These are phyloP conservation scores for Glyptemys insculpta DNA, from an alignment of 2,797 vertebrate genomes.

Conservation along the genomic window DNA sequence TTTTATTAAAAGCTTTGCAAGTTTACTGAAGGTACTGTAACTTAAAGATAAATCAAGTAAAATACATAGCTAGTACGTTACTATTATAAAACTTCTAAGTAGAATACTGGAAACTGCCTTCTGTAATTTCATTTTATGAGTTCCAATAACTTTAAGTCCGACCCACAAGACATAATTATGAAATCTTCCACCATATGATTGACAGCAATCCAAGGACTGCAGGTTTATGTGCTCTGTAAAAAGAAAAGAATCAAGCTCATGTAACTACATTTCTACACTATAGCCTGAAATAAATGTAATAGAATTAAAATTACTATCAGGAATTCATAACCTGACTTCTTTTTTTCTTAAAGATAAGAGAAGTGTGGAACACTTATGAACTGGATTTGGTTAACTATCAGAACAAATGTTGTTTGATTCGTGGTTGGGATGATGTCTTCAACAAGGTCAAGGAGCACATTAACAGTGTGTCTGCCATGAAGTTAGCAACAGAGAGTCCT, in stretches of 20 bases:
- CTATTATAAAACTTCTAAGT: neutral
- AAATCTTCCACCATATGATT: neutral
- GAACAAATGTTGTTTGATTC: slow-evolving; percentile 98
- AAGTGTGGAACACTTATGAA: slow-evolving; percentile 98
- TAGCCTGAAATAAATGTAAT: fast-evolving
- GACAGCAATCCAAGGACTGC: fast-evolving
- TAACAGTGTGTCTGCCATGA: slow-evolving; percentile 99
- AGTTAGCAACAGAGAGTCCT: slow-evolving; percentile 53
- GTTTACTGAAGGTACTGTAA: neutral
- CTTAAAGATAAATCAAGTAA: neutral
- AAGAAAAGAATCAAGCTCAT: neutral
- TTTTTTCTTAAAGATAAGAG: slow-evolving; percentile 88
- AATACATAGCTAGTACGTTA: neutral
- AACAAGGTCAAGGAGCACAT: slow-evolving; percentile 99
- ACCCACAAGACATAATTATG: neutral
- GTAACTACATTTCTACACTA: neutral
- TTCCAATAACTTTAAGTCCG: neutral
- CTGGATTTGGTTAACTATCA: slow-evolving; percentile 98
- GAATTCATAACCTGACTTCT: neutral
- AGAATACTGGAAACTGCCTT: neutral
- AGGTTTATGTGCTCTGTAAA: neutral
- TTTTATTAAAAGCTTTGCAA: neutral
- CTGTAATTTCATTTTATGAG: neutral
- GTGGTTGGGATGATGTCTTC: slow-evolving; percentile 99
- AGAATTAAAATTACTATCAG: neutral